phyloP scores from a whole-genome alignment of 2,797 vertebrate species.

The Triplophysa bombifrons region DNA sequence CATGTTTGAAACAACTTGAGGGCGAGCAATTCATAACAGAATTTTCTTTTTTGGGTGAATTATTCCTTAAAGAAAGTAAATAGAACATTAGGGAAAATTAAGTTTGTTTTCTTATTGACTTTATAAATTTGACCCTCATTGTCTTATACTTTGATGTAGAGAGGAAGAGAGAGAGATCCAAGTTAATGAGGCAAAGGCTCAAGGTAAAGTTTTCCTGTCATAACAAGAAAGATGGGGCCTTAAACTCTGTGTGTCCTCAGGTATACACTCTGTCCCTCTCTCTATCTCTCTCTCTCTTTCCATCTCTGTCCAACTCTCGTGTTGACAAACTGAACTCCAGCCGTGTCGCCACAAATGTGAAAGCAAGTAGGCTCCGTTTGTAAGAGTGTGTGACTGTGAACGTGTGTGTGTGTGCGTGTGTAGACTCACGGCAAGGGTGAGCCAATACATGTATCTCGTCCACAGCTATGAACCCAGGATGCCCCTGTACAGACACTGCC shows the following conservation, averaged over 20 bases:
- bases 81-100: too few species aligned
- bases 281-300: conserved; percentile 54
- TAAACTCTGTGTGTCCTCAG: conserved; percentile 55
- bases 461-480: conserved; percentile 92
- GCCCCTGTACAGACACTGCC: conserved; percentile 91
- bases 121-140: neutral
- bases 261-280: conserved; percentile 54
- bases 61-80: too few species aligned
- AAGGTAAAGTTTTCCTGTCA: conserved; percentile 60
- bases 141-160: neutral
- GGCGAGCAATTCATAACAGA: too few species aligned
- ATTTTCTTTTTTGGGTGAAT: too few species aligned
- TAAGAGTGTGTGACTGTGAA: neutral
- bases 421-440: conserved; percentile 93
- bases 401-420: neutral
- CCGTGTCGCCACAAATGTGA: conserved; percentile 16
- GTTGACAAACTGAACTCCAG: conserved; percentile 26
- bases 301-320: conserved; percentile 39
- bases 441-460: conserved; percentile 95
- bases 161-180: neutral
- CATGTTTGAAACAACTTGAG: too few species aligned
- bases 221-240: conserved; percentile 64
- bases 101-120: neutral
- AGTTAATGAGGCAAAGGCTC: neutral
- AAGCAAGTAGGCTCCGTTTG: conserved; percentile 16